A percentile compares a stretch with the other conserved stretches of the same genome.
Conservation (phyloP, 2,888 invertebrate species). For the Plusia festucae region DNA sequence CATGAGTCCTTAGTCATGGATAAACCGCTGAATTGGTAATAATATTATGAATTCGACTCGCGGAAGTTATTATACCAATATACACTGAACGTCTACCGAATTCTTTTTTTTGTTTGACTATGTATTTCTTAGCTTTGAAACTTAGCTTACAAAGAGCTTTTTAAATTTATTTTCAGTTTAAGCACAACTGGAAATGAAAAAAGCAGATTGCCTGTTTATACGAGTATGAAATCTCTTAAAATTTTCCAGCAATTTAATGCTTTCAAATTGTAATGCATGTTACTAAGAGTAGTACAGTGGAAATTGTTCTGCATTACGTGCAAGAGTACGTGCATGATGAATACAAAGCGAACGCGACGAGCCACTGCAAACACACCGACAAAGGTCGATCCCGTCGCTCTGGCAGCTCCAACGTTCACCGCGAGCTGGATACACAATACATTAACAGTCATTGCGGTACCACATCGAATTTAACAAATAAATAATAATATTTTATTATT, state of each 20-base stretch:
- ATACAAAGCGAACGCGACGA: conserved; percentile 13
- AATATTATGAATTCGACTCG: too few relatives aligned
- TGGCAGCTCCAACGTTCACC: neutral
- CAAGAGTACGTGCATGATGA: neutral
- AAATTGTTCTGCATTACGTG: conserved; percentile 7
- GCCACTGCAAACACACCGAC: conserved; percentile 10
- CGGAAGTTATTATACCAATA: too few relatives aligned
- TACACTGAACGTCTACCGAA: too few relatives aligned
- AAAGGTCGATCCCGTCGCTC: neutral
- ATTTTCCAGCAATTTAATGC: conserved; percentile 7
- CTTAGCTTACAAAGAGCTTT: too few relatives aligned
- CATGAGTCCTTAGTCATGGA: too few relatives aligned
- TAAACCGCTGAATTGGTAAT: too few relatives aligned
- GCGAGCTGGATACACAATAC: conserved; percentile 32
- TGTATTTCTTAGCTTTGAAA: too few relatives aligned
- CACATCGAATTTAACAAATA: conserved; percentile 13
- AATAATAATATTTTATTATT: too few relatives aligned
- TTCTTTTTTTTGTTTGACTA: too few relatives aligned
- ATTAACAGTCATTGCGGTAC: conserved; percentile 18
- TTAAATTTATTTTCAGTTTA: too few relatives aligned
- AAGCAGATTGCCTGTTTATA: neutral
- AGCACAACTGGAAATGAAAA: neutral
- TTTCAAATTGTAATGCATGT: neutral
- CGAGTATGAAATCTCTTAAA: conserved; percentile 1
- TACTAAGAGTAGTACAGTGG: too few relatives aligned